Conservation (phyloP, 1,140 invertebrate species). For the Copidosoma floridanum region DNA sequence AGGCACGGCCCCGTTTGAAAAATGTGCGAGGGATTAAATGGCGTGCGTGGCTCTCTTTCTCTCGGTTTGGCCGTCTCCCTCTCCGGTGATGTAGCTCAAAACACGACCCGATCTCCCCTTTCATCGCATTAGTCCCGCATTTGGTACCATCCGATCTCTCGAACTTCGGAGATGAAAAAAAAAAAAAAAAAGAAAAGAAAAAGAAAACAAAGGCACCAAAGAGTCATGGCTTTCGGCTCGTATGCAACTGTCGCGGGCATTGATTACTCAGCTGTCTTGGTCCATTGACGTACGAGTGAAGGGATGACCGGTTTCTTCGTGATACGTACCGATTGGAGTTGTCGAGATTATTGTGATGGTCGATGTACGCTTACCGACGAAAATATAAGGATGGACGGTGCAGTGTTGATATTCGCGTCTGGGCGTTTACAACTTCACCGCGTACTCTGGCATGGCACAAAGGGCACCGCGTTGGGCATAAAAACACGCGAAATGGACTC, state of each 20-base stretch:
- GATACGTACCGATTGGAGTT: no score
- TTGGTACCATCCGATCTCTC: not conserved
- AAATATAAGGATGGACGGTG: not conserved
- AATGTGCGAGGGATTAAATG: not conserved
- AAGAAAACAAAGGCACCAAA: no score
- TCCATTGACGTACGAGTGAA: not conserved
- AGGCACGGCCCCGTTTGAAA: not conserved
- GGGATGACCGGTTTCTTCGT: no score
- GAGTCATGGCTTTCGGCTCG: no score
- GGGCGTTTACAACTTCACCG: slow-evolving; percentile 16
- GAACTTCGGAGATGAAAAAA: no score
- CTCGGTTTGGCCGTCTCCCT: no score
- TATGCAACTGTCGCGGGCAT: not conserved
- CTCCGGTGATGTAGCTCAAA: no score
- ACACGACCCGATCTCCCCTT: not conserved
- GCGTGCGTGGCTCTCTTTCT: not conserved
- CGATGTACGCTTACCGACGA: no score
- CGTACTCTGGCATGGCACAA: not conserved
- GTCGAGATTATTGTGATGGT: no score
- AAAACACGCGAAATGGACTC: slow-evolving; percentile 13
- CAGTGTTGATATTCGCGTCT: not conserved
- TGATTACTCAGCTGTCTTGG: slow-evolving; percentile 13
- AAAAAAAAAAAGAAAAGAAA: no score
- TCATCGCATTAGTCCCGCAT: slow-evolving; percentile 9
- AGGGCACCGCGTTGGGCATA: not conserved